Base-by-base conservation (phyloP, 2,113 vertebrate species). In the Danionella cerebrum region DNA sequence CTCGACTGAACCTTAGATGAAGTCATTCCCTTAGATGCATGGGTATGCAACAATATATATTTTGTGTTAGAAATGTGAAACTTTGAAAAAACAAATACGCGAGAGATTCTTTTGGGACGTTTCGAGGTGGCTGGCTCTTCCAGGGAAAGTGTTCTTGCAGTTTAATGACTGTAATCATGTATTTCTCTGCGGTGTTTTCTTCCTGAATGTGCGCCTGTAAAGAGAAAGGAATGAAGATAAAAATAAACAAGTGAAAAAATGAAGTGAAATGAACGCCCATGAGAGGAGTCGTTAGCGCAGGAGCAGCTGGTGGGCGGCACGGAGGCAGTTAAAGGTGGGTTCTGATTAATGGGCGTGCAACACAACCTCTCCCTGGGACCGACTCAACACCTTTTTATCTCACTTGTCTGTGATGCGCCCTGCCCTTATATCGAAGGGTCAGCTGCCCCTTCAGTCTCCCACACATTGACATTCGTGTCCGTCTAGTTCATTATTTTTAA, bases 161-260 rank as follows among this genome's bases (percentile, higher is more conserved):
- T 47, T 72, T 76, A 75, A 78, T 73, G 63, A 69, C 57, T 70
- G 51, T 64, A 78, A 73, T 75, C 67, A 73, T 22, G 27, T 6
- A 62, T 47, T 64, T n/a, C 52, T 67, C 21, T 1, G 25, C 33
- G 57, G 45, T 65, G 47, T 68, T 65, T 65, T 71, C 60, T 65
- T 71, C 67, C 63, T 35, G 39, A 67, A 41, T 6, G 48, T 65
- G 64, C 48, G 51, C 55, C 52, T 5, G 33, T 66, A 63, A 51
- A 52, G 25, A 27, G 35, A 50, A 39, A 16, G 42, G 42, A 38
- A 13, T 22, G 47, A 47, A 51, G 47, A 68, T 70, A 38, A 62
- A 71, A 73, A 76, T 73, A 75, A 76, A 50, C 67, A 18, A 33
- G 52, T 42, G 24, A 52, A 65, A 65, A 39, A 70, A 53, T 42